These are phyloP conservation scores for Prunella himalayana DNA, from an alignment of 2,113 vertebrate genomes.

Conservation along the genomic window DNA sequence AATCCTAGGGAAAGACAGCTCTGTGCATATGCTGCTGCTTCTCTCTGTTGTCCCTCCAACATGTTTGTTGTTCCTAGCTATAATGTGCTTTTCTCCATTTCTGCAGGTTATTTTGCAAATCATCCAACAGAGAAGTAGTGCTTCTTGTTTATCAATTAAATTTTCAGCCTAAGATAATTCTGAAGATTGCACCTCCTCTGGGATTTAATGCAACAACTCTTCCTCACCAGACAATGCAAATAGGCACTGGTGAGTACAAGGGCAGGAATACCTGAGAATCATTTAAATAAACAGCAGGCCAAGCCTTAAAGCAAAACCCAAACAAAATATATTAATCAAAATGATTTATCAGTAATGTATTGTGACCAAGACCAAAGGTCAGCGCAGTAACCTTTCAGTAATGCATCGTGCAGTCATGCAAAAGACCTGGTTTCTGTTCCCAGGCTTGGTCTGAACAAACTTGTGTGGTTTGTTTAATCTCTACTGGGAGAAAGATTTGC, in stretches of 20 bases:
- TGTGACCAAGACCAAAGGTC: neutral
- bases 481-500: neutral
- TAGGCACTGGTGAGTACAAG: neutral
- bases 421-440: constrained; percentile 19
- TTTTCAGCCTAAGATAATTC: neutral
- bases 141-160: neutral
- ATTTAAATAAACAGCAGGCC: neutral
- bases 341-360: neutral
- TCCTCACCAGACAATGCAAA: neutral
- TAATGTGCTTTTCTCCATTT: neutral
- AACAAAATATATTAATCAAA: neutral
- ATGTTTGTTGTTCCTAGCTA: neutral
- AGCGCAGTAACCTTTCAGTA: neutral
- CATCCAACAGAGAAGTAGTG: neutral
- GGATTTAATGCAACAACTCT: neutral
- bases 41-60: accelerated
- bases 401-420: neutral
- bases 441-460: neutral
- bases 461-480: neutral
- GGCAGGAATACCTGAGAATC: neutral
- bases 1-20: neutral
- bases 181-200: neutral
- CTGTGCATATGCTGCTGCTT: neutral
- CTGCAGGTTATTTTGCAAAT: neutral
- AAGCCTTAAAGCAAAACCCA: neutral